Percentiles rank a stretch among this genome's conserved stretches.
These are phyloP conservation scores for Macrobrachium rosenbergii DNA, from an alignment of 1,140 invertebrate species.

Conservation along the genomic window DNA sequence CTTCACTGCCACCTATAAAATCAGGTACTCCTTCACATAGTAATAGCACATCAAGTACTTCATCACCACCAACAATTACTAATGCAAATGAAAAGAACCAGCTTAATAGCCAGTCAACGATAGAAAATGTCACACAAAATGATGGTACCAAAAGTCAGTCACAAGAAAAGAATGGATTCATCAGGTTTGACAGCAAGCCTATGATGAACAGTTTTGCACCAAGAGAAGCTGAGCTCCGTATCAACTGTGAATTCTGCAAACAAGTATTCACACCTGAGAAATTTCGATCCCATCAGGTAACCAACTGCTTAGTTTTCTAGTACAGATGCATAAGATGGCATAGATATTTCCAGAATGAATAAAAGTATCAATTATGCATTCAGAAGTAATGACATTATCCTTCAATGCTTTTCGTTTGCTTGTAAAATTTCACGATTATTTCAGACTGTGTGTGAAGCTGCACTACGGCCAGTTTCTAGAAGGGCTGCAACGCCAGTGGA, in stretches of 20 bases:
- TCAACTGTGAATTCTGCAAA: slow-evolving; percentile 61
- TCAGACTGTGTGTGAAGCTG: slow-evolving; percentile 58
- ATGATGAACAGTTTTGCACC: slow-evolving; percentile 56
- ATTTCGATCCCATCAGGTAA: slow-evolving; percentile 65
- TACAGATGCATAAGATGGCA: background rate
- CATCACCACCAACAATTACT: background rate
- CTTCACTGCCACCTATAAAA: slow-evolving; percentile 14
- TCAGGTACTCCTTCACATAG: slow-evolving; percentile 9
- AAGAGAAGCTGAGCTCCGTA: slow-evolving; percentile 22
- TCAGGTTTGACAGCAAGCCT: slow-evolving; percentile 63
- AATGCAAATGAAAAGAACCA: background rate
- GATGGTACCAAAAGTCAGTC: background rate
- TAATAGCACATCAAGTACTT: background rate
- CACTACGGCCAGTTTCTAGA: background rate
- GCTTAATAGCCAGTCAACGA: background rate
- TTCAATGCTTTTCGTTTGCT: background rate
- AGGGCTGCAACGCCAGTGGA: slow-evolving; percentile 27
- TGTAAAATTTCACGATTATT: background rate
- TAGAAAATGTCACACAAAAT: background rate
- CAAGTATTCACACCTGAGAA: slow-evolving; percentile 58
- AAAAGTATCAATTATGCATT: background rate
- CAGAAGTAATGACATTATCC: background rate
- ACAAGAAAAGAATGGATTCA: slow-evolving; percentile 35
- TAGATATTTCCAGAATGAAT: too few relatives aligned
- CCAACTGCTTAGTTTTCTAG: background rate